These are phyloP conservation scores for Aradophagus sp. DNA, from an alignment of 1,140 invertebrate species.

Conservation along the genomic window DNA sequence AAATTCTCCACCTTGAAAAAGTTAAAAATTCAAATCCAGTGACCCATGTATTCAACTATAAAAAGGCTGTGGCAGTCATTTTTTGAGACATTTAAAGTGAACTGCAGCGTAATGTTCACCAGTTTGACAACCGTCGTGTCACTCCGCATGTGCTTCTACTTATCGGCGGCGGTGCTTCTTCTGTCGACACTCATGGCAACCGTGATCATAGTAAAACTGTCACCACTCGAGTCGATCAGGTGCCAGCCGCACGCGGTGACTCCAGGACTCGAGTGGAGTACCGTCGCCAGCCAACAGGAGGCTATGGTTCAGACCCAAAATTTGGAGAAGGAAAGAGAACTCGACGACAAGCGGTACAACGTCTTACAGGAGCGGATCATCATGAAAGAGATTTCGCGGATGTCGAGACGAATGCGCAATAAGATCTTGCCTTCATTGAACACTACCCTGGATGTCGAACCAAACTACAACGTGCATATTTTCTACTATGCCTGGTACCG, in stretches of 20 bases:
- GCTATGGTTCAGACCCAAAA: constrained; percentile 21
- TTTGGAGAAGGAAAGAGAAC: constrained; percentile 45
- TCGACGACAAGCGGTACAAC: constrained; percentile 55
- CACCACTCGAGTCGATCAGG: constrained; percentile 66
- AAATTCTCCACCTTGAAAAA: too few species aligned
- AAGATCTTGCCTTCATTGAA: constrained; percentile 60
- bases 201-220: constrained; percentile 65
- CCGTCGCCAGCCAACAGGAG: constrained; percentile 42
- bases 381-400: constrained; percentile 58
- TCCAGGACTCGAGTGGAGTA: constrained; percentile 65
- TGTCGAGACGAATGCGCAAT: constrained; percentile 63
- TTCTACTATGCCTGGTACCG: constrained; percentile 77
- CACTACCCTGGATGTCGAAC: constrained; percentile 53
- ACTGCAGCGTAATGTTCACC: constrained; percentile 52
- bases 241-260: constrained; percentile 62
- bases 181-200: constrained; percentile 66
- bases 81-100: constrained; percentile 1
- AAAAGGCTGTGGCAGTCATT: too few species aligned
- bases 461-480: constrained; percentile 74
- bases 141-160: constrained; percentile 64
- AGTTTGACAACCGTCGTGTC: constrained; percentile 62
- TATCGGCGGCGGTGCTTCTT: constrained; percentile 63
- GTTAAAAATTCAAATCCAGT: too few species aligned
- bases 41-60: not conserved
- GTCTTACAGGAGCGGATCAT: constrained; percentile 60